A percentile compares a stretch with the other conserved stretches of the same genome.
phyloP scores from a whole-genome alignment of 2,797 vertebrate genomes.

The Thamnophis elegans region DNA sequence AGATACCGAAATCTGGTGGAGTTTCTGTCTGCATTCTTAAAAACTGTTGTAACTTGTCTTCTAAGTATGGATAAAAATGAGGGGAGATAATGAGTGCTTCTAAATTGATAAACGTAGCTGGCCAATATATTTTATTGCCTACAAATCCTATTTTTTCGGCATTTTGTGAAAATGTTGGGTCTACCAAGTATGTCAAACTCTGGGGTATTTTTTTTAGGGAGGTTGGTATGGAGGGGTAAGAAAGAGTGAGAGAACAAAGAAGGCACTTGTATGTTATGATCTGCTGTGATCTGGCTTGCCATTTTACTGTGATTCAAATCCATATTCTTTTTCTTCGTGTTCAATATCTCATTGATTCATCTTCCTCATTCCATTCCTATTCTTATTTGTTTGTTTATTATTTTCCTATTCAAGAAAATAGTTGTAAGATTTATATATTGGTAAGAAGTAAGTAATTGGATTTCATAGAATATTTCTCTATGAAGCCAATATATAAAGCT shows the following conservation, averaged over 20 bases:
- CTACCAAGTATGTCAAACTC: background rate
- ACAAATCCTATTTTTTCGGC: background rate
- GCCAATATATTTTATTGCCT: background rate
- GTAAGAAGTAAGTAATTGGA: background rate
- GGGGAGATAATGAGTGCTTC: background rate
- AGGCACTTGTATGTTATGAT: background rate
- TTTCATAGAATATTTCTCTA: background rate
- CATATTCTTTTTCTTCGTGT: background rate
- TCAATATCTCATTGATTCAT: background rate
- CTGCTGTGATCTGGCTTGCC: background rate
- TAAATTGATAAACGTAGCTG: background rate
- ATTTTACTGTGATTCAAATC: background rate
- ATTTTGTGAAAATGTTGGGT: background rate
- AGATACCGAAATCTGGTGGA: background rate
- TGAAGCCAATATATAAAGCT: background rate
- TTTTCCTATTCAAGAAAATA: background rate
- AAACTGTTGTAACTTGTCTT: background rate
- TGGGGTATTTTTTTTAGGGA: background rate
- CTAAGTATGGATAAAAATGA: background rate
- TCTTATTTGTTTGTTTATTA: background rate
- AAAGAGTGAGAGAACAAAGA: background rate
- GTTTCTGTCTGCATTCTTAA: background rate
- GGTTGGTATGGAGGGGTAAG: background rate
- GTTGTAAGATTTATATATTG: background rate
- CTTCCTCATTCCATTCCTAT: background rate